Evolutionary conservation across 2,797 vertebrate species (phyloP).

Genomic region (Gymnoscopelus microlampas): DNA sequence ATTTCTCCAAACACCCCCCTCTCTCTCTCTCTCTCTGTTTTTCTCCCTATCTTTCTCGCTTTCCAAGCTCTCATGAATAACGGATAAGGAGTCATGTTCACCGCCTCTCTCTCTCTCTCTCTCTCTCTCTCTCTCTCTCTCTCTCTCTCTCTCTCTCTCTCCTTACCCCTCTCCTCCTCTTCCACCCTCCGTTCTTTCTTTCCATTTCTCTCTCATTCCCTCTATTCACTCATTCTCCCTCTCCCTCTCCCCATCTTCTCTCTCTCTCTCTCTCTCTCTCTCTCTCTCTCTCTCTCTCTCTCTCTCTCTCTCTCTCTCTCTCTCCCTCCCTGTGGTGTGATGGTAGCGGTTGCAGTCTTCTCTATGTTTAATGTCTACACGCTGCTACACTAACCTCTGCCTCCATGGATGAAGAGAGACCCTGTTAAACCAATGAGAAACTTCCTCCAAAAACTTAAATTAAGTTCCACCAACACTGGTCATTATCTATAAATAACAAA

Average conservation of each 20-base stretch:
- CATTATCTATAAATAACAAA: too few relatives aligned
- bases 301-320: too few relatives aligned
- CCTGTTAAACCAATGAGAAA: too few relatives aligned
- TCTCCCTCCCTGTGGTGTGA: too few relatives aligned
- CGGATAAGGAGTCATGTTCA: not conserved
- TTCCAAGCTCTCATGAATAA: not conserved
- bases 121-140: slow-evolving; percentile 1
- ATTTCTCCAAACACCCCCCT: not conserved
- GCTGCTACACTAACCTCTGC: not conserved
- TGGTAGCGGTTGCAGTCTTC: not conserved
- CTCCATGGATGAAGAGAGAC: too few relatives aligned
- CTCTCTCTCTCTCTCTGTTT: not conserved
- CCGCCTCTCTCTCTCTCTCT: not conserved
- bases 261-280: too few relatives aligned
- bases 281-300: not conserved
- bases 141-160: not conserved
- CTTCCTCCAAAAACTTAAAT: too few relatives aligned
- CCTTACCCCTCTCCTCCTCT: too few relatives aligned
- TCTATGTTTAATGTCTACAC: not conserved
- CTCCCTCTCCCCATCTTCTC: too few relatives aligned
- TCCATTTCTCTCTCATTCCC: not conserved
- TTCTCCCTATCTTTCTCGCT: not conserved
- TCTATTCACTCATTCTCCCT: not conserved
- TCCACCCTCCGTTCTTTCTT: not conserved
- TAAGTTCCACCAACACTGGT: too few relatives aligned